Evolutionary conservation across 2,113 vertebrate genomes (phyloP).

Genomic region (Periophthalmodon schlosseri): DNA sequence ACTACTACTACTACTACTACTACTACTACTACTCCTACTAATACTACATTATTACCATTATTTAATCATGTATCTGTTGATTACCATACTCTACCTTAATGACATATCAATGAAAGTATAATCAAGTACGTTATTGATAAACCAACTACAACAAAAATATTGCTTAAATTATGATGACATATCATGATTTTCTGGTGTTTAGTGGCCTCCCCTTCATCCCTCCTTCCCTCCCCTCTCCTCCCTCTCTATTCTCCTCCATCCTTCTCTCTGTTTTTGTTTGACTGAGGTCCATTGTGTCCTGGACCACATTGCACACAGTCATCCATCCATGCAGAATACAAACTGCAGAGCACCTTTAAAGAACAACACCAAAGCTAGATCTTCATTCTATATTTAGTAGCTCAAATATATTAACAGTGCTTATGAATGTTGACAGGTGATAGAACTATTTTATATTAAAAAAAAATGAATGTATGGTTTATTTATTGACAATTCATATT

Average conservation of each 20-base stretch:
- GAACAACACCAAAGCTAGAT: not conserved
- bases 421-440: too few relatives aligned
- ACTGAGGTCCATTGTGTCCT: slow-evolving; percentile 59
- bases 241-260: slow-evolving; percentile 54
- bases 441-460: too few relatives aligned
- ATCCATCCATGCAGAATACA: slow-evolving; percentile 67
- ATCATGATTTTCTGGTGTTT: too few relatives aligned
- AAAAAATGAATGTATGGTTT: too few relatives aligned
- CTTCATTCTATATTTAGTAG: too few relatives aligned
- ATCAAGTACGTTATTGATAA: not conserved
- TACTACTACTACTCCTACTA: too few relatives aligned
- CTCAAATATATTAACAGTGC: too few relatives aligned
- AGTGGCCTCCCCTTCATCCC: not conserved
- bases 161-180: too few relatives aligned
- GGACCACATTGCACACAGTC: slow-evolving; percentile 58
- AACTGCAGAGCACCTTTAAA: slow-evolving; percentile 40
- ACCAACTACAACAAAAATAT: not conserved
- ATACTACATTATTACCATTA: too few relatives aligned
- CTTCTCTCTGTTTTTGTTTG: slow-evolving; percentile 54
- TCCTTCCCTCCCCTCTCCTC: slow-evolving; percentile 13
- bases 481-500: too few relatives aligned
- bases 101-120: not conserved
- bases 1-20: not conserved
- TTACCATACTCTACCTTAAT: too few relatives aligned
- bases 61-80: too few relatives aligned